These are phyloP conservation scores for Scaptomyza hsui DNA, from an alignment of 1,140 invertebrate species.

Conservation along the genomic window DNA sequence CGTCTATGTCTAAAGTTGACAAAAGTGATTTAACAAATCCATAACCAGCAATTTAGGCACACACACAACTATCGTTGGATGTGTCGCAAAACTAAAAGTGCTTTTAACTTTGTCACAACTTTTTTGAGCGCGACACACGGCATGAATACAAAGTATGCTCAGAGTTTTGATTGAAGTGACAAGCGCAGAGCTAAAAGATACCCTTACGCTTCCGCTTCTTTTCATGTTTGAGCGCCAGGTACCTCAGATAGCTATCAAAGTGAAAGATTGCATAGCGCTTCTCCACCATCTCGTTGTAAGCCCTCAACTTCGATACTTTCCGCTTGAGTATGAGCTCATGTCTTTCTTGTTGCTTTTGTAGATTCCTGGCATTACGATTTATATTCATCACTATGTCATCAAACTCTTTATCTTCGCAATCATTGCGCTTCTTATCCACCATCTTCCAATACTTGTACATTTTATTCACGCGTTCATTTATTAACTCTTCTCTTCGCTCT, in stretches of 20 bases:
- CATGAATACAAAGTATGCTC: slow-evolving; percentile 22
- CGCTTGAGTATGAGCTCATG: neutral
- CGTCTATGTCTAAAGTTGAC: slow-evolving; percentile 34
- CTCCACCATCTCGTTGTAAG: slow-evolving; percentile 32
- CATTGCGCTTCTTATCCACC: neutral
- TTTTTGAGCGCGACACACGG: slow-evolving; percentile 23
- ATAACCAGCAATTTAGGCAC: slow-evolving; percentile 38
- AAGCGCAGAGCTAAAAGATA: slow-evolving; percentile 19
- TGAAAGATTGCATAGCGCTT: slow-evolving; percentile 20
- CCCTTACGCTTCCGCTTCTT: slow-evolving; percentile 19
- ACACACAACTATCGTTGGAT: slow-evolving; percentile 30
- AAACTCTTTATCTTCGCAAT: neutral
- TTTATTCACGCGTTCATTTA: slow-evolving; percentile 10
- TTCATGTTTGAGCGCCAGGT: slow-evolving; percentile 25
- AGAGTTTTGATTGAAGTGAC: neutral
- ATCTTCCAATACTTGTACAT: neutral
- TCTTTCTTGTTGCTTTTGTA: slow-evolving; percentile 39
- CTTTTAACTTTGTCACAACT: slow-evolving; percentile 31
- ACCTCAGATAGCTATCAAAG: slow-evolving; percentile 33
- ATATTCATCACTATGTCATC: neutral
- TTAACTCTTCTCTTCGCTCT: slow-evolving; percentile 5
- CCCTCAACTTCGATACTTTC: slow-evolving; percentile 7
- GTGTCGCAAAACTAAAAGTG: slow-evolving; percentile 20
- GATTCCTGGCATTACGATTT: slow-evolving; percentile 21
- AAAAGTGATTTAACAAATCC: slow-evolving; percentile 36